Conservation (phyloP, 2,888 invertebrate species). For the Synanthedon myopaeformis region DNA sequence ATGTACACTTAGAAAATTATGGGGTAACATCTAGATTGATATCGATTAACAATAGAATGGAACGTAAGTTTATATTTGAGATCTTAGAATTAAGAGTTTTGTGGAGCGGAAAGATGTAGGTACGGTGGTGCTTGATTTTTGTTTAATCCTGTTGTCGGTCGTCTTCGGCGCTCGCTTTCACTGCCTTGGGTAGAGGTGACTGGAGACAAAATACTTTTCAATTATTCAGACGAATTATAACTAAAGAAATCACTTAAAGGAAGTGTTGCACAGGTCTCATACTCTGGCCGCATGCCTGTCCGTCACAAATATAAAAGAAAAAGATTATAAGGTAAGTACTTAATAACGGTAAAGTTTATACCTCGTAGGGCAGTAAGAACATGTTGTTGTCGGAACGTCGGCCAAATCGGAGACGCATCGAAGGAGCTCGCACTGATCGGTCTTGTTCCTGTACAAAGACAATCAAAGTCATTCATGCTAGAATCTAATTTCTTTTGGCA, state of each 20-base stretch:
- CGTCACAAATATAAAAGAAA: no score
- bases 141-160: conserved; percentile 56
- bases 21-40: conserved; percentile 44
- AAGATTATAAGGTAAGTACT: not conserved
- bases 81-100: not conserved
- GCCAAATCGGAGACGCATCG: conserved; percentile 81
- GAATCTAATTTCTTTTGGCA: no score
- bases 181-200: conserved; percentile 57
- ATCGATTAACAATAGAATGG: conserved; percentile 24
- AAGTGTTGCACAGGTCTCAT: no score
- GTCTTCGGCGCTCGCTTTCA: conserved; percentile 56
- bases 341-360: conserved; percentile 11
- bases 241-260: no score
- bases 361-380: conserved; percentile 60
- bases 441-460: conserved; percentile 53
- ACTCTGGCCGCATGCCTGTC: no score
- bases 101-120: conserved; percentile 31
- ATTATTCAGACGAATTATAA: not conserved
- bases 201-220: conserved; percentile 22
- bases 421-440: conserved; percentile 79
- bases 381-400: conserved; percentile 79
- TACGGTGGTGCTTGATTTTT: conserved; percentile 3
- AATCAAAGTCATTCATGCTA: no score
- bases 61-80: conserved; percentile 18
- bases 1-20: conserved; percentile 55